Evolutionary conservation across 2,888 invertebrate species (phyloP).

Genomic region (Fissipunctia ypsillon): DNA sequence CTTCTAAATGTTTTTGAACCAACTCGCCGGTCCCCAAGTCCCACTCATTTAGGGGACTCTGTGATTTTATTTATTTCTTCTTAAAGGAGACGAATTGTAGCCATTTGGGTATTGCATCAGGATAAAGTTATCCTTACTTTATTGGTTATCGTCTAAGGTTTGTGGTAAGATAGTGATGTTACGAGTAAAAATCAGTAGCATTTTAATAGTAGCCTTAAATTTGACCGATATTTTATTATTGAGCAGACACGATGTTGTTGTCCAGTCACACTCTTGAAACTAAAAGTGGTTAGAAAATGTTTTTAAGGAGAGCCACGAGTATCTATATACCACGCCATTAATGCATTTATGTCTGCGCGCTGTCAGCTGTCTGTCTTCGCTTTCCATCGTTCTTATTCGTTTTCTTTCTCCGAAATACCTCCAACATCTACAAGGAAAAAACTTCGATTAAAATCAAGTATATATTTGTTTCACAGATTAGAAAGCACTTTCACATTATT

Average conservation of each 20-base stretch:
- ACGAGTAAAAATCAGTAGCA: neutral
- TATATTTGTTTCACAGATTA: neutral
- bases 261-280: neutral
- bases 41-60: neutral
- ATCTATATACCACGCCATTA: too few species aligned
- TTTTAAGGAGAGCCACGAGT: too few species aligned
- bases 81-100: neutral
- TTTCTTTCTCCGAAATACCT: neutral
- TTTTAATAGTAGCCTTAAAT: neutral
- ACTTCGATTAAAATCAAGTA: neutral
- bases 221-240: neutral
- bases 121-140: neutral
- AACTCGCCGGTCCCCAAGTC: neutral
- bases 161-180: neutral
- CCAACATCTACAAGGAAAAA: neutral
- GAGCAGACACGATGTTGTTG: neutral
- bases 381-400: neutral
- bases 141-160: neutral
- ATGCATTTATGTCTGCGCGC: too few species aligned
- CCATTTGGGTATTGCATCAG: neutral
- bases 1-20: constrained; percentile 25
- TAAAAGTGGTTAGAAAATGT: too few species aligned
- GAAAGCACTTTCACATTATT: neutral
- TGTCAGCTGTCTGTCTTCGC: neutral
- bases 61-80: constrained; percentile 31